phyloP scores from a whole-genome alignment of 2,888 invertebrate genomes.

The Acronicta psi region DNA sequence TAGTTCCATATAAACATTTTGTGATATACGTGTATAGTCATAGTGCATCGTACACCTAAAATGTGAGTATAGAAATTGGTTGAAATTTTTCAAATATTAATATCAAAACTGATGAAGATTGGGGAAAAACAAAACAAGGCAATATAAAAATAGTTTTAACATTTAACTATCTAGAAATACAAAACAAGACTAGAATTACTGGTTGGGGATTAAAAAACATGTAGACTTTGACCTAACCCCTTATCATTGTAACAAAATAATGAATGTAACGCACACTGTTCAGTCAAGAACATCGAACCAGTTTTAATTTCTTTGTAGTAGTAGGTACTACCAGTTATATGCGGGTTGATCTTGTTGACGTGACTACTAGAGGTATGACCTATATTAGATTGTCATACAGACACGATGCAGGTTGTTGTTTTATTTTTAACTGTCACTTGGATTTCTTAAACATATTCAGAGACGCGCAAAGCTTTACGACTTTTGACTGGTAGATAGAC shows the following conservation, averaged over 20 bases:
- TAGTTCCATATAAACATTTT: not conserved
- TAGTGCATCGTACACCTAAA: not conserved
- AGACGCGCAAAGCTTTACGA: slow-evolving; percentile 9
- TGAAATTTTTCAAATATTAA: not conserved
- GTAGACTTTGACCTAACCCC: slow-evolving; percentile 41
- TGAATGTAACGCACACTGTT: slow-evolving; percentile 30
- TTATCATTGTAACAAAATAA: slow-evolving; percentile 32
- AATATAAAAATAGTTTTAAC: no score
- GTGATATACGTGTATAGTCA: not conserved
- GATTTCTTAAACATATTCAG: slow-evolving; percentile 19
- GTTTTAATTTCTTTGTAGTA: slow-evolving; percentile 38
- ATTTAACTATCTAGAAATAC: not conserved
- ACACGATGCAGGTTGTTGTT: slow-evolving; percentile 48
- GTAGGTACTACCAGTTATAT: slow-evolving; percentile 46
- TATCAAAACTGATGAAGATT: no score
- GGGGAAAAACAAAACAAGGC: no score
- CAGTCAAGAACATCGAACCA: slow-evolving; percentile 46
- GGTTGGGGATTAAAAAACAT: slow-evolving; percentile 15
- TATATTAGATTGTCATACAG: slow-evolving; percentile 52
- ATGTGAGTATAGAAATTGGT: not conserved
- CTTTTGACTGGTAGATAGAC: no score
- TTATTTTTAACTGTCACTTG: slow-evolving; percentile 47
- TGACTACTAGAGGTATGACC: slow-evolving; percentile 44
- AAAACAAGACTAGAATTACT: slow-evolving; percentile 10
- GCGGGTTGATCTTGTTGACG: slow-evolving; percentile 42